phyloP scores from a whole-genome alignment of 2,888 invertebrate species.

The Tenthredo scrophulariae region DNA sequence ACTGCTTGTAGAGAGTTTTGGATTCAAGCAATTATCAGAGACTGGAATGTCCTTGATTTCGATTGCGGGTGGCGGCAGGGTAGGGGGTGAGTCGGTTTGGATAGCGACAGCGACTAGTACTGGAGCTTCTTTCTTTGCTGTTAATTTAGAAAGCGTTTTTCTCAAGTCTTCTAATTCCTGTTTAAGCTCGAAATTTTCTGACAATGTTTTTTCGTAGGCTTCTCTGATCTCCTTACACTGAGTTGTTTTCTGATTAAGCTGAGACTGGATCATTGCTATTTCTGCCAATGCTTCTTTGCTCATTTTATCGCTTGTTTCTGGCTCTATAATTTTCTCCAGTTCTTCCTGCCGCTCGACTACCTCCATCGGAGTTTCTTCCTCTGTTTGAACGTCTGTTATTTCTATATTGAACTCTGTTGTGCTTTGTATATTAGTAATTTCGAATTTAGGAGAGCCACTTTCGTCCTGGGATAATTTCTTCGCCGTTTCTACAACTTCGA shows the following conservation, averaged over 20 bases:
- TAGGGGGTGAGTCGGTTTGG: constrained; percentile 66
- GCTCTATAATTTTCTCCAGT: constrained; percentile 51
- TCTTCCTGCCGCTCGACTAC: constrained; percentile 51
- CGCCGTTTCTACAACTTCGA: not conserved
- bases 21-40: constrained; percentile 53
- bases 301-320: constrained; percentile 50
- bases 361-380: constrained; percentile 32
- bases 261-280: constrained; percentile 59
- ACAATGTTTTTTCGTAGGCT: constrained; percentile 67
- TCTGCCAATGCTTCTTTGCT: constrained; percentile 58
- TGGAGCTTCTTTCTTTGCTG: constrained; percentile 57
- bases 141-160: constrained; percentile 56
- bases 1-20: constrained; percentile 63
- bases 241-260: constrained; percentile 63
- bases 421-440: not conserved
- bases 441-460: not conserved
- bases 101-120: constrained; percentile 63
- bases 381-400: not conserved
- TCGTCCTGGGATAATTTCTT: not conserved
- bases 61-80: not conserved
- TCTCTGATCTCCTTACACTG: constrained; percentile 66
- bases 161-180: constrained; percentile 65
- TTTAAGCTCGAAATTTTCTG: constrained; percentile 69
- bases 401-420: not conserved
- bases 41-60: constrained; percentile 53